Evolutionary conservation across 1,140 invertebrate genomes (phyloP).

Genomic region (Drosophila sproati): DNA sequence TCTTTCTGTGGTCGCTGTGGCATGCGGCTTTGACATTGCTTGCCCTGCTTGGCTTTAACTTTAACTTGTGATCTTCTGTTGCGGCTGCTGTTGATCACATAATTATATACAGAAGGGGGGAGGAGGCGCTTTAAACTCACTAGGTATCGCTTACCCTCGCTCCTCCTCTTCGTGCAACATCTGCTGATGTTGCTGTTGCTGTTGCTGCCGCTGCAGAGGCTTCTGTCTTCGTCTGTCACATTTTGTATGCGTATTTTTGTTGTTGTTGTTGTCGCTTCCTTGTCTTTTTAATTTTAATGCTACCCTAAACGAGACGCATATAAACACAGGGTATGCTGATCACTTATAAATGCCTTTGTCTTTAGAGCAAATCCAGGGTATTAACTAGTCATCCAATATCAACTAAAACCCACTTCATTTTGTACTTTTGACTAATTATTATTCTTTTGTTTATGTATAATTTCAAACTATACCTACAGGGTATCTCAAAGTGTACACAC

Average conservation of each 20-base stretch:
- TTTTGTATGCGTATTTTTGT: conserved; percentile 23
- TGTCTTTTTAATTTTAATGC: conserved; percentile 15
- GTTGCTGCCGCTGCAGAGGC: conserved; percentile 34
- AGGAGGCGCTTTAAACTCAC: conserved; percentile 18
- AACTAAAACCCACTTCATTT: too few relatives aligned
- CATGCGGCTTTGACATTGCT: conserved; percentile 44
- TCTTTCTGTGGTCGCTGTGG: conserved; percentile 64
- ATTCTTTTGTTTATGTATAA: background rate
- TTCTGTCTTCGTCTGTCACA: conserved; percentile 32
- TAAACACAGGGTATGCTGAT: background rate
- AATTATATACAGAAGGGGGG: conserved; percentile 48
- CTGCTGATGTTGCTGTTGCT: conserved; percentile 49
- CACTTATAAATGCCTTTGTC: background rate
- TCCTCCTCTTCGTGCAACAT: conserved; percentile 33
- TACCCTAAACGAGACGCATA: conserved; percentile 6
- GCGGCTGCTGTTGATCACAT: conserved; percentile 46
- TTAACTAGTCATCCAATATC: background rate
- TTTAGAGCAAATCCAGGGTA: background rate
- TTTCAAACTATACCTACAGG: background rate
- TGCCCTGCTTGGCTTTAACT: conserved; percentile 13
- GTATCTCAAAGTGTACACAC: conserved; percentile 1
- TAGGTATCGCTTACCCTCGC: background rate
- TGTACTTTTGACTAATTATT: background rate
- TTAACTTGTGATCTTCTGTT: conserved; percentile 22
- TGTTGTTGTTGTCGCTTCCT: conserved; percentile 16